Base-by-base conservation (phyloP, 2,113 vertebrate species). In the Bungarus multicinctus region DNA sequence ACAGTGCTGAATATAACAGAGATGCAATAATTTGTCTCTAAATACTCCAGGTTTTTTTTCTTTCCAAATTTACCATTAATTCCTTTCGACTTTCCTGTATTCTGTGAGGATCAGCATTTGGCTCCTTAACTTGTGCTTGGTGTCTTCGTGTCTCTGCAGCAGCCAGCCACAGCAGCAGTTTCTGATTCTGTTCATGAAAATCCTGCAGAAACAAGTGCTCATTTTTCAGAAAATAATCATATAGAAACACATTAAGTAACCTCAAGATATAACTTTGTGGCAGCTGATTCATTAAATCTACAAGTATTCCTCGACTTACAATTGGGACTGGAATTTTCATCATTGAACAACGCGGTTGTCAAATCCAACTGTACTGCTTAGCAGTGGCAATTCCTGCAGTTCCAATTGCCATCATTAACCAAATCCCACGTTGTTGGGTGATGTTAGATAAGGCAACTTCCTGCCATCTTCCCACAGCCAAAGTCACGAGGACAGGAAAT, bases 111-210 rank as follows among this genome's bases (percentile, higher is more conserved):
- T 98, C 95, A 34, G 96, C 90, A 0, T 90, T 94, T 0, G 18
- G 93, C 93, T 97, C 96, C 1, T 91, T 45, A 90, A 97, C 90
- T 12, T 94, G 96, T 7, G 97, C 97, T 7, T 94, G 93, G 39
- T 94, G 92, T 20, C 98, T 97, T 54, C 90, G 96, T 64, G 96
- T 97, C 94, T 99, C 98, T 0, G 98, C 98, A 90, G 96, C 96
- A 0, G 98, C 98, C 58, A 99, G 94, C 98, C 98, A 99, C 93
- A 98, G 74, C 88, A 99, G 97, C 92, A 99, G 96, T 0, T 97
- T 97, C 93, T 98, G 98, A 27, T 98, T 98, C n/a, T 96, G 95
- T 94, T 98, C 97, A 0, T 99, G 98, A 94, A 99, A 99, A 93
- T 99, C 99, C 99, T 99, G 94, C 0, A 93, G 85, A 91, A 96